Base-by-base conservation (phyloP, 2,113 vertebrate genomes). In the Nerophis lumbriciformis region DNA sequence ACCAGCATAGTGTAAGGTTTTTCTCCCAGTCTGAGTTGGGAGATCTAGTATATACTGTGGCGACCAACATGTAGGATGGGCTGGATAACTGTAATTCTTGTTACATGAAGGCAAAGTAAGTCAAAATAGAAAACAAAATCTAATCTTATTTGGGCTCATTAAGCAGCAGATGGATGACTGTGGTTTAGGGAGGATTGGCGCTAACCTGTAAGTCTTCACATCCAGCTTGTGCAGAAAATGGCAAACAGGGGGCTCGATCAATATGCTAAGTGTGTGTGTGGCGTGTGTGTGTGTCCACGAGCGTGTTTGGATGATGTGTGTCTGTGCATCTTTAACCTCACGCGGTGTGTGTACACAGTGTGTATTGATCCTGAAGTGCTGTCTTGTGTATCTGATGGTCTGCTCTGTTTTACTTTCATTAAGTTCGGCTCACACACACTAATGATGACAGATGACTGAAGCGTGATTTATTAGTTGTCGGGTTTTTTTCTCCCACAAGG, bases 361-460 rank as follows among this genome's bases (percentile, higher is more conserved):
- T 9, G 38, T 79, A 85, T 87, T 8, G 81, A 87, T 85, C 80
- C 64, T 1, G 52, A 68, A 75, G 74, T 78, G 76, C 70, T 77
- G 81, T 82, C 83, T 73, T 75, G 83, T 76, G 76, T 75, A 68
- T 75, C 69, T 77, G 75, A 81, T 71, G 76, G 61, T 72, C 63
- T 63, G 80, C 76, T 74, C 76, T 71, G 75, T 77, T 84, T 80
- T 58, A 65, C 47, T 84, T 82, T 80, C 78, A 84, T 85, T 80
- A 84, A 67, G 68, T 73, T 66, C 28, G 69, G 37, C 76, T 75
- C 59, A 14, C 47, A 15, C 65, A 49, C 67, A 50, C 74, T 79
- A 81, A 82, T 44, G 72, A 83, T 83, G 79, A 86, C 65, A 6
- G 75, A 86, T 84, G 80, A 77, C 67, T 49, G 70, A 28, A 53